Evolutionary conservation across 1,140 invertebrate genomes (phyloP), one percentile per base, ranked within the genome.

Genomic region (Pseudachorutes palmiensis): DNA sequence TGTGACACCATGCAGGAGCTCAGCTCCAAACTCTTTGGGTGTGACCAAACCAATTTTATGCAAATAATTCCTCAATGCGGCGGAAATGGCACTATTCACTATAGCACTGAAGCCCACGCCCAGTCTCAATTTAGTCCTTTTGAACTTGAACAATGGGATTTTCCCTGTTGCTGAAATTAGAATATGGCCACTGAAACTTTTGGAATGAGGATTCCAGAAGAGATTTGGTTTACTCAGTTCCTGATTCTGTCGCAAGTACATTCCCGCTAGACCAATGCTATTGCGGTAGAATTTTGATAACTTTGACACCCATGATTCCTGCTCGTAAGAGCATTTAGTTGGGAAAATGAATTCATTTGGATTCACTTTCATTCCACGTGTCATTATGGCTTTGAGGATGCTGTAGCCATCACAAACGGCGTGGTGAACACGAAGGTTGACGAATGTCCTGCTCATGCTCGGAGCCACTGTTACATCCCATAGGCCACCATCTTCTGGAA

Each of bases 361-460:
- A 26, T 55, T 55, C 3, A 55, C 24, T 55, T 55, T 55, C 51
- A 55, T 55, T 3, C 12, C 51, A 26, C 51, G 51, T 22, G 51
- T 55, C 51, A 55, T 55, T 5, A 55, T 55, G 14, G 51, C 51
- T 22, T 55, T 55, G 51, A 55, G 51, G 12, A 55, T 55, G 51
- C 51, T 55, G 51, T 19, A 55, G 3, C 51, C 51, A 26, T 55
- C 51, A 22, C 51, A 55, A 26, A 55, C 24, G 51, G 24, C 51
- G 24, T 55, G 51, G 24, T 55, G 51, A 5, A 55, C 51, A 19
- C 51, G 51, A 22, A 55, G 51, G 24, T 55, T 9, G 24, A 24
- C 51, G 51, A 55, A 55, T 14, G 51, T 55, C 24, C 51, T 14
- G 24, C 24, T 55, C 14, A 55, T 22, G 24, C 51, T 55, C 3